A percentile compares a stretch with the other conserved stretches of the same genome.
Evolutionary conservation across 2,113 vertebrate species (phyloP).

Genomic region (Seriola dumerili): DNA sequence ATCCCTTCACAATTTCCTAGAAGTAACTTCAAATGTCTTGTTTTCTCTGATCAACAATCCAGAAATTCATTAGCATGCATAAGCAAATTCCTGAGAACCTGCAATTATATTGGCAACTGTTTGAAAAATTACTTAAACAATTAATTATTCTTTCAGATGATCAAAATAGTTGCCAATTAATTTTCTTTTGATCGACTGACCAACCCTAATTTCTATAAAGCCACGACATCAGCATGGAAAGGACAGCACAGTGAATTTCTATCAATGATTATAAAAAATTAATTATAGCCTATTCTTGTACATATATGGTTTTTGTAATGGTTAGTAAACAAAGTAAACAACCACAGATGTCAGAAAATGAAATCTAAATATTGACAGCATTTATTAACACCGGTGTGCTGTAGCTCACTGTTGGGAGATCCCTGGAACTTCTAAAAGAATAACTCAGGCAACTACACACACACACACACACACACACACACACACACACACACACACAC

Average conservation of each 20-base stretch:
- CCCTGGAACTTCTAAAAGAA: constrained; percentile 18
- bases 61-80: not conserved
- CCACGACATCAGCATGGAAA: not conserved
- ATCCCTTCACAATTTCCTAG: not conserved
- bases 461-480: not conserved
- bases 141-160: too few species aligned
- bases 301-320: not conserved
- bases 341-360: not conserved
- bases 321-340: not conserved
- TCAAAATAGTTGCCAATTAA: not conserved
- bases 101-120: too few species aligned
- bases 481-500: not conserved
- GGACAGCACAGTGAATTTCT: not conserved
- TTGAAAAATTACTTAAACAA: too few species aligned
- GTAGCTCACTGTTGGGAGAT: not conserved
- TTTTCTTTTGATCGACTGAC: not conserved
- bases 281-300: not conserved
- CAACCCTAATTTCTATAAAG: not conserved
- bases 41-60: not conserved
- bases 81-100: too few species aligned
- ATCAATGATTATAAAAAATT: not conserved
- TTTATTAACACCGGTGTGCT: not conserved
- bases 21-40: not conserved
- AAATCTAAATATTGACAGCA: constrained; percentile 10
- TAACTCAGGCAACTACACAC: not conserved